Percentiles rank a stretch among this genome's conserved stretches.
These are phyloP conservation scores for Strigamia transsilvanica DNA, from an alignment of 2,888 invertebrate species.

Conservation along the genomic window DNA sequence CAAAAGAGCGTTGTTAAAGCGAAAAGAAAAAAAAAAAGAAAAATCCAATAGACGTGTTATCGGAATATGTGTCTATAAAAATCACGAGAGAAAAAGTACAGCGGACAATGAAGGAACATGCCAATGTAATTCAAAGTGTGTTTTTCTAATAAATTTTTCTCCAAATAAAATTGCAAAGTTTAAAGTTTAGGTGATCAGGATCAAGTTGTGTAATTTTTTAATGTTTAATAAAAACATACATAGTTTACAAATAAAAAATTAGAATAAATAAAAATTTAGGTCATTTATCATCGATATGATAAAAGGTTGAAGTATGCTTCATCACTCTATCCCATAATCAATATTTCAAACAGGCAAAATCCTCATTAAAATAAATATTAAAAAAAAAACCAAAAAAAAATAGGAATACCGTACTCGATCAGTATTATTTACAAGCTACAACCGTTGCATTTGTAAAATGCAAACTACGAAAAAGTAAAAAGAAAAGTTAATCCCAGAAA, in stretches of 20 bases:
- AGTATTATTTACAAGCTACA: not conserved
- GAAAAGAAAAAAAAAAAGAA: constrained; percentile 1
- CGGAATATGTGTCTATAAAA: constrained; percentile 34
- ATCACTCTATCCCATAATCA: constrained; percentile 27
- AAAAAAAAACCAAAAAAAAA: not conserved
- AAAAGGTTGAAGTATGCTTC: constrained; percentile 45
- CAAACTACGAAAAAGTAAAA: not conserved
- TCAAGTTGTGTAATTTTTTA: no score
- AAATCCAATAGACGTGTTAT: constrained; percentile 25
- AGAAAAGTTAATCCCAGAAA: not conserved
- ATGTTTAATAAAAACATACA: not conserved
- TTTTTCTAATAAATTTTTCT: not conserved
- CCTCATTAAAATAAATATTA: constrained; percentile 10
- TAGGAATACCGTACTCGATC: not conserved
- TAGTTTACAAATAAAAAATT: not conserved
- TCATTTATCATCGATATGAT: constrained; percentile 40
- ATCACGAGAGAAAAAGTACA: not conserved
- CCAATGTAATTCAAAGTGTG: constrained; percentile 31
- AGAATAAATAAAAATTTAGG: constrained; percentile 28
- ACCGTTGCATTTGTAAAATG: not conserved
- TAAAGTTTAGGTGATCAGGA: no score
- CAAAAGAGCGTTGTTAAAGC: constrained; percentile 10
- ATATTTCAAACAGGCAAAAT: constrained; percentile 43
- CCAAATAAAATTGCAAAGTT: no score
- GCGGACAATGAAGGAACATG: constrained; percentile 26